phyloP scores from a whole-genome alignment of 2,888 invertebrate genomes.

The Sclerodermus sp. region DNA sequence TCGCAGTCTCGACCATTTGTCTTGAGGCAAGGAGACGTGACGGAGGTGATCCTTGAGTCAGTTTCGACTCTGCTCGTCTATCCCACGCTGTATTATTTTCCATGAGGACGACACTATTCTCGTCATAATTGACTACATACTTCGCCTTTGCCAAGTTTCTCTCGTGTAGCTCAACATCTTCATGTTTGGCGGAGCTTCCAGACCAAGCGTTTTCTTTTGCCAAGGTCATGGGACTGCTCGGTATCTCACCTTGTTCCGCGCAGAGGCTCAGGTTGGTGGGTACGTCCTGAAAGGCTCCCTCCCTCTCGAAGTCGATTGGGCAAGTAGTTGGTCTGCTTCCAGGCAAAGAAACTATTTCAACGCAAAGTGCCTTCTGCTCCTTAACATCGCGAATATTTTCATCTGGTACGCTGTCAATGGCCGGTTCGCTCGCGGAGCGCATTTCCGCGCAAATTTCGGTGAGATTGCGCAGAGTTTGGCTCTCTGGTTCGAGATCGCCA shows the following conservation, averaged over 20 bases:
- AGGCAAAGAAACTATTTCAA: constrained; percentile 36
- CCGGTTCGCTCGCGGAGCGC: constrained; percentile 49
- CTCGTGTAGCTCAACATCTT: constrained; percentile 25
- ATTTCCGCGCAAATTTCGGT: constrained; percentile 55
- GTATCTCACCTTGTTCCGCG: constrained; percentile 52
- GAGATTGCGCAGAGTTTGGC: constrained; percentile 43
- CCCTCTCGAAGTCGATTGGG: constrained; percentile 47
- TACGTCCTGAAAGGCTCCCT: constrained; percentile 47
- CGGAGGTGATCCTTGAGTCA: too few species aligned
- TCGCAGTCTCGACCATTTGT: too few species aligned
- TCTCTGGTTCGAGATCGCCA: constrained; percentile 44
- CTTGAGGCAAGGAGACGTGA: too few species aligned
- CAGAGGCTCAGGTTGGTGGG: constrained; percentile 48
- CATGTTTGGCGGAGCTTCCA: constrained; percentile 20
- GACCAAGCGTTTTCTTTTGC: constrained; percentile 45
- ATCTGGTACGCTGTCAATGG: constrained; percentile 49
- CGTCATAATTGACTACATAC: constrained; percentile 49
- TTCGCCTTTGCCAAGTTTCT: constrained; percentile 40
- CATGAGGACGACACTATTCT: constrained; percentile 46
- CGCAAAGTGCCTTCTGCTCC: constrained; percentile 43
- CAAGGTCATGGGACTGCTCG: constrained; percentile 50
- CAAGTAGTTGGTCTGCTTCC: constrained; percentile 10
- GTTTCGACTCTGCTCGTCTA: too few species aligned
- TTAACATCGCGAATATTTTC: constrained; percentile 48
- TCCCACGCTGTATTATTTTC: constrained; percentile 32